Evolutionary conservation across 2,797 vertebrate genomes (phyloP).

Genomic region (Poeciliopsis gracilis): DNA sequence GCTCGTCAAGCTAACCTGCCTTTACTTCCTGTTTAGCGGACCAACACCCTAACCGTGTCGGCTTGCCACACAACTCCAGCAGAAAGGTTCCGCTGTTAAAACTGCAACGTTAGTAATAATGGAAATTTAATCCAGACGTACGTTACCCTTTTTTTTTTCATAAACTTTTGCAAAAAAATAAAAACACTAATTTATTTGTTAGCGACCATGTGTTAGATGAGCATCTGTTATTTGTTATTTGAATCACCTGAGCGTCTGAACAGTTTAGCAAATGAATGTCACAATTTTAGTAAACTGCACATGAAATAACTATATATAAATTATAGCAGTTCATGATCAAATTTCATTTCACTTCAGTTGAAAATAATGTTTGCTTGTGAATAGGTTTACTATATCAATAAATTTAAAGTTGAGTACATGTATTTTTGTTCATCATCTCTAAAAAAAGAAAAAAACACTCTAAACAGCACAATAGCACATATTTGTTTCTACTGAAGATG

Average conservation of each 20-base stretch:
- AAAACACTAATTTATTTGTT: neutral
- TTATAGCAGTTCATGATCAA: neutral
- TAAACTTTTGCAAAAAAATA: neutral
- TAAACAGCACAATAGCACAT: neutral
- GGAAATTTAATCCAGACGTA: neutral
- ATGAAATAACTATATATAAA: too few relatives aligned
- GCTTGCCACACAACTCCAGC: neutral
- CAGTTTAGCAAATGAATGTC: neutral
- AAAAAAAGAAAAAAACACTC: neutral
- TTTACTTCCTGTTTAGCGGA: slow-evolving; percentile 72
- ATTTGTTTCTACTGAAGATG: neutral
- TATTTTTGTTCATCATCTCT: neutral
- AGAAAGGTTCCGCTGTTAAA: slow-evolving; percentile 32
- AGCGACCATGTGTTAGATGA: neutral
- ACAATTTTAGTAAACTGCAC: neutral
- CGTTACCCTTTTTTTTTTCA: neutral
- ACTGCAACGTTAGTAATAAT: neutral
- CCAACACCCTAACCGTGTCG: slow-evolving; percentile 40
- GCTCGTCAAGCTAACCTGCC: slow-evolving; percentile 31
- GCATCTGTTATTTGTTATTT: neutral
- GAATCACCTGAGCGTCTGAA: neutral
- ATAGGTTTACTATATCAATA: neutral
- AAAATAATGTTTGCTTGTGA: neutral
- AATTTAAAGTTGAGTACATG: neutral
- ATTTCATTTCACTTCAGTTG: neutral